These are phyloP conservation scores for Mythimna lalbum DNA, from an alignment of 2,888 invertebrate genomes.

Conservation along the genomic window DNA sequence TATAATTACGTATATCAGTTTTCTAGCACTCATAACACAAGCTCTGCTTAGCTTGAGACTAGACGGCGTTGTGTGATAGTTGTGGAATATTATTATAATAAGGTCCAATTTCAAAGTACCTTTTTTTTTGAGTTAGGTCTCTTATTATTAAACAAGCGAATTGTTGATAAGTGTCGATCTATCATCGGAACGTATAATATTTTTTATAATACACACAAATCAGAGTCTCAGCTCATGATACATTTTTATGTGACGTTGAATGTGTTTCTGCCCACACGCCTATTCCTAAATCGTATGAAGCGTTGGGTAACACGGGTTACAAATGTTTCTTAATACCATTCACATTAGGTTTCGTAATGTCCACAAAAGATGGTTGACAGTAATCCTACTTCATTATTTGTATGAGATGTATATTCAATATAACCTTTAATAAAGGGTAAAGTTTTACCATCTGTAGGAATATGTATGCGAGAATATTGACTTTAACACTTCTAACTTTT, in stretches of 20 bases:
- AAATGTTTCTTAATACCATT: slow-evolving; percentile 50
- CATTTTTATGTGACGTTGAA: slow-evolving; percentile 52
- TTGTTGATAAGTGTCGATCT: neutral
- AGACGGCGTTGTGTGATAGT: too few species aligned
- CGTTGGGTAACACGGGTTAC: slow-evolving; percentile 46
- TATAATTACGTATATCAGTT: too few species aligned
- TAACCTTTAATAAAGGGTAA: neutral
- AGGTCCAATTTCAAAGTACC: too few species aligned
- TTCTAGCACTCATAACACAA: too few species aligned
- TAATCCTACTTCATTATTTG: slow-evolving; percentile 24
- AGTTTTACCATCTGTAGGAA: too few species aligned
- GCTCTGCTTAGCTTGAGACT: too few species aligned
- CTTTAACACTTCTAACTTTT: neutral
- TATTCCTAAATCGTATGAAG: slow-evolving; percentile 48
- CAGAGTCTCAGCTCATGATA: slow-evolving; percentile 36
- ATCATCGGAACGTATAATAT: slow-evolving; percentile 13
- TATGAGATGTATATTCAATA: slow-evolving; percentile 9
- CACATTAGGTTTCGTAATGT: slow-evolving; percentile 35
- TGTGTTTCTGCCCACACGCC: slow-evolving; percentile 47
- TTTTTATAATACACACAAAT: slow-evolving; percentile 44
- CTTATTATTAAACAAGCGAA: too few species aligned
- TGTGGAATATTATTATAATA: too few species aligned
- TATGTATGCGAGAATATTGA: neutral
- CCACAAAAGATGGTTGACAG: slow-evolving; percentile 11
- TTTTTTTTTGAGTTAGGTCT: too few species aligned